phyloP scores from a whole-genome alignment of 2,113 vertebrate species.

The Grammomys dolichurus region DNA sequence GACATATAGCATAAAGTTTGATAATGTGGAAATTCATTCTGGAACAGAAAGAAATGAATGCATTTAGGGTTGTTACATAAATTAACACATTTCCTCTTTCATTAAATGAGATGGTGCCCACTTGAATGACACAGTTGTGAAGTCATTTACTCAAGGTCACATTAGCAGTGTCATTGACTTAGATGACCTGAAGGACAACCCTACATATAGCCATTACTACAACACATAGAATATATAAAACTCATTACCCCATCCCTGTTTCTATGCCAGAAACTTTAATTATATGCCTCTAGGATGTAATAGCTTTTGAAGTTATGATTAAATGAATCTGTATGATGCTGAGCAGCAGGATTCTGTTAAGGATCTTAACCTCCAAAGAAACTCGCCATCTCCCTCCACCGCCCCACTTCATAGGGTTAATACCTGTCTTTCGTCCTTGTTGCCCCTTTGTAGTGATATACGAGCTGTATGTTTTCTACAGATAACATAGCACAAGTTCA shows the following conservation, averaged over 20 bases:
- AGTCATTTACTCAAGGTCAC: slow-evolving; percentile 38
- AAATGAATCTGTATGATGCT: slow-evolving; percentile 56
- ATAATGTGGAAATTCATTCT: background rate
- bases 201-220: background rate
- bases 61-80: background rate
- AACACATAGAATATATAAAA: background rate
- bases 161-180: background rate
- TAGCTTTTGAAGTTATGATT: slow-evolving; percentile 63
- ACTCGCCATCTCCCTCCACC: background rate
- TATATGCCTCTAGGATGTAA: slow-evolving; percentile 6
- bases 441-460: slow-evolving; percentile 75
- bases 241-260: background rate
- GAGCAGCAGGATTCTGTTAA: slow-evolving; percentile 43
- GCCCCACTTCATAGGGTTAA: slow-evolving; percentile 16
- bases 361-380: background rate
- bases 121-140: background rate
- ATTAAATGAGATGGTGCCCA: background rate
- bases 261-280: slow-evolving; percentile 52
- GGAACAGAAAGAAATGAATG: background rate
- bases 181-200: background rate
- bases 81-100: background rate
- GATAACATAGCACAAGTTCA: slow-evolving; percentile 75
- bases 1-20: background rate
- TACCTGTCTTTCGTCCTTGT: slow-evolving; percentile 39
- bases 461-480: slow-evolving; percentile 66